These are phyloP conservation scores for Thaleichthys pacificus DNA, from an alignment of 2,797 vertebrate genomes.

Conservation along the genomic window DNA sequence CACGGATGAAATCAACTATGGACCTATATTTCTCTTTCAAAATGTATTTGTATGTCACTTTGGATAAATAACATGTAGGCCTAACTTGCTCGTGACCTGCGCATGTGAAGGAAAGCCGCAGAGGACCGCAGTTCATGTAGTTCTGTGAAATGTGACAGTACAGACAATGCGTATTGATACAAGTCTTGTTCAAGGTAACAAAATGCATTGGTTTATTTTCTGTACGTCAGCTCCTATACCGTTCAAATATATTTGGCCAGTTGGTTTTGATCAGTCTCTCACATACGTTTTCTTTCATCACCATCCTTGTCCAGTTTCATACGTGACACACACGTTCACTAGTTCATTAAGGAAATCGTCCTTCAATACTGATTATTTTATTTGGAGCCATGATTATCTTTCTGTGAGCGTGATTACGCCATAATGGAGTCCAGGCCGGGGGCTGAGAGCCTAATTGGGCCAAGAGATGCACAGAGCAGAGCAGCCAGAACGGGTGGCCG, in stretches of 20 bases:
- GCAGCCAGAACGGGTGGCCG: slow-evolving; percentile 73
- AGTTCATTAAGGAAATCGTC: slow-evolving; percentile 98
- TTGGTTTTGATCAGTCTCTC: slow-evolving; percentile 45
- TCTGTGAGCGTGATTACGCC: slow-evolving; percentile 95
- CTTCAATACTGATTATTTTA: slow-evolving; percentile 99
- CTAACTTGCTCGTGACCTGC: too few species aligned
- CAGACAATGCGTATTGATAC: background rate
- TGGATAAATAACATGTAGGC: too few species aligned
- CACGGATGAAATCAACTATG: background rate
- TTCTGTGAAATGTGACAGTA: background rate
- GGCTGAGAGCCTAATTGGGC: slow-evolving; percentile 91
- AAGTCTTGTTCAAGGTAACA: background rate
- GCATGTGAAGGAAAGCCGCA: too few species aligned
- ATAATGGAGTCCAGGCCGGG: slow-evolving; percentile 92
- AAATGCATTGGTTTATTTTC: background rate
- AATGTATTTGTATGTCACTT: background rate
- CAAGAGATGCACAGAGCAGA: slow-evolving; percentile 84
- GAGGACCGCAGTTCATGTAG: too few species aligned
- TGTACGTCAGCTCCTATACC: background rate
- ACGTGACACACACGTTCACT: slow-evolving; percentile 93
- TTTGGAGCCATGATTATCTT: slow-evolving; percentile 98
- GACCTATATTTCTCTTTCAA: background rate
- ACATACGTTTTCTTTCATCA: slow-evolving; percentile 72
- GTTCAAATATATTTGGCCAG: slow-evolving; percentile 71
- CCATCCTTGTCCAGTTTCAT: slow-evolving; percentile 83